These are phyloP conservation scores for Brachyptera putata DNA, from an alignment of 2,888 invertebrate genomes.

Conservation along the genomic window DNA sequence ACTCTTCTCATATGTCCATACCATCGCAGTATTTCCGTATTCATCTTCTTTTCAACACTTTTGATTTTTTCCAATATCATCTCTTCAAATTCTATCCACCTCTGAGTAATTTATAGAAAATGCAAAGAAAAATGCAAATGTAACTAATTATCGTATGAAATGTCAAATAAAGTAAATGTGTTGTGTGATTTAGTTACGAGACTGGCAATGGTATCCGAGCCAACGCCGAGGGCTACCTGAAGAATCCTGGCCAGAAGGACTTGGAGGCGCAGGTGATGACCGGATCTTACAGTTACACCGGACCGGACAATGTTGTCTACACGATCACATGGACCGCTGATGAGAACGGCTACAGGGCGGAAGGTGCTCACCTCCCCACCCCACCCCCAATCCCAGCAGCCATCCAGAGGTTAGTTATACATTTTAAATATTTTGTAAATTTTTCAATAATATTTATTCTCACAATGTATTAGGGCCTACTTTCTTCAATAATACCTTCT, in stretches of 20 bases:
- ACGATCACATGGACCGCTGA: conserved; percentile 60
- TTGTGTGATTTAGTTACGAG: conserved; percentile 47
- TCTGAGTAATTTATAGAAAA: too few species aligned
- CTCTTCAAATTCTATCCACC: too few species aligned
- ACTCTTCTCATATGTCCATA: too few species aligned
- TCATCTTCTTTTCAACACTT: too few species aligned
- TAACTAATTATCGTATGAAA: too few species aligned
- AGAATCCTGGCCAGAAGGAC: conserved; percentile 49
- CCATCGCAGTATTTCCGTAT: too few species aligned
- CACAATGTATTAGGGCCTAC: background rate
- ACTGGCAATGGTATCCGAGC: conserved; percentile 57
- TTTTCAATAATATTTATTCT: too few species aligned
- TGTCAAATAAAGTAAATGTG: too few species aligned
- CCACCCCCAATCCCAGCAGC: conserved; percentile 33
- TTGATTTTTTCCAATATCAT: too few species aligned
- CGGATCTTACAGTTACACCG: conserved; percentile 78
- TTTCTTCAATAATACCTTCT: background rate
- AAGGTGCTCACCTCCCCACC: conserved; percentile 64
- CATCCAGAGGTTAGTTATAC: conserved; percentile 22
- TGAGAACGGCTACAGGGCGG: conserved; percentile 75
- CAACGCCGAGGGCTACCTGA: conserved; percentile 55
- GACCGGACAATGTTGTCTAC: conserved; percentile 57
- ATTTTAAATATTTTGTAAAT: too few species aligned
- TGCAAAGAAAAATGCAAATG: too few species aligned
- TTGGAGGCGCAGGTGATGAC: conserved; percentile 33